A percentile compares a stretch with the other conserved stretches of the same genome.
These are phyloP conservation scores for Aulostomus chinensis DNA, from an alignment of 2,797 vertebrate genomes.

Conservation along the genomic window DNA sequence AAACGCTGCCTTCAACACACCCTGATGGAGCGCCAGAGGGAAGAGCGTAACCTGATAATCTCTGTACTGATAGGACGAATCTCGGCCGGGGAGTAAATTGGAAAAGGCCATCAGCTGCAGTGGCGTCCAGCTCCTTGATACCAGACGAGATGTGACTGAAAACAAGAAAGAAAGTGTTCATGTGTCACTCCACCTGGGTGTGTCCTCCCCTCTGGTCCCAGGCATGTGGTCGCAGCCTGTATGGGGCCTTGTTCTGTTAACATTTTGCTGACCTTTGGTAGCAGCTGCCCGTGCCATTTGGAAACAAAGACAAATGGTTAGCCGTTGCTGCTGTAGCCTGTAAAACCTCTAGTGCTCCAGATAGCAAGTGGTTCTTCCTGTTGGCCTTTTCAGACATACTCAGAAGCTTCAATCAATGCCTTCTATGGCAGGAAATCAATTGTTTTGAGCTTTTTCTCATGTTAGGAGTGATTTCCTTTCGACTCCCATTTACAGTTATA, in stretches of 20 bases:
- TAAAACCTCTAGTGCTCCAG: constrained; percentile 19
- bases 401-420: not conserved
- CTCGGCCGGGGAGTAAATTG: not conserved
- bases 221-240: constrained; percentile 36
- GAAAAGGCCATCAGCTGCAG: constrained; percentile 27
- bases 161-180: constrained; percentile 8
- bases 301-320: constrained; percentile 71
- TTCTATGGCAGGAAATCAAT: constrained; percentile 37
- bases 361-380: constrained; percentile 43
- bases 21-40: constrained; percentile 26
- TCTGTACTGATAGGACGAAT: constrained; percentile 1
- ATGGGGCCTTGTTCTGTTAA: constrained; percentile 67
- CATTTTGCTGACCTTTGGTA: constrained; percentile 77
- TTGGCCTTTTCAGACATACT: constrained; percentile 48
- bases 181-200: constrained; percentile 34
- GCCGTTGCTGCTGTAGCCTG: constrained; percentile 22
- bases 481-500: no score
- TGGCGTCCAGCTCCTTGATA: not conserved
- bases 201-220: constrained; percentile 13
- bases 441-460: constrained; percentile 15
- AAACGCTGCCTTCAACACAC: constrained; percentile 41
- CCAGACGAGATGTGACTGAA: constrained; percentile 22
- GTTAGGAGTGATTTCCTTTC: constrained; percentile 11
- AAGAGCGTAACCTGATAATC: constrained; percentile 43
- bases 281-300: constrained; percentile 70